A percentile compares a stretch with the other conserved stretches of the same genome.
Conservation (phyloP, 2,888 invertebrate genomes). For the Chloroclystis v-ata region DNA sequence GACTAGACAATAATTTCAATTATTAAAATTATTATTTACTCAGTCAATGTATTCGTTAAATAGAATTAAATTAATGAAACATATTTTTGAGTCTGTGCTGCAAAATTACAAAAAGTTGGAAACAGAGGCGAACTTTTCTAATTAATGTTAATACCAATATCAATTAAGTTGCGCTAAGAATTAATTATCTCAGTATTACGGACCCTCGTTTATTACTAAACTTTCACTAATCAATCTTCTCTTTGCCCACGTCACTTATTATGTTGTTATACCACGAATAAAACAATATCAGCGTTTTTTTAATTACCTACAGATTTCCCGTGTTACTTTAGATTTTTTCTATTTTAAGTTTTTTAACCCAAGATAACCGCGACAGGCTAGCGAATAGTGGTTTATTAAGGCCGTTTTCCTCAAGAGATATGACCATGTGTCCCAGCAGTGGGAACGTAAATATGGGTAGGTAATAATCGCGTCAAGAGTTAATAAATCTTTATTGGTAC, state of each 20-base stretch:
- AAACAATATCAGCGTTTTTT: too few species aligned
- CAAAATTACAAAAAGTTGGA: slow-evolving; percentile 47
- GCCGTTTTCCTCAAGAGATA: too few species aligned
- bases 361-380: too few species aligned
- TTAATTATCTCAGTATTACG: slow-evolving; percentile 73
- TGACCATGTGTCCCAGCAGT: too few species aligned
- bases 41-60: slow-evolving; percentile 9
- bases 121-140: slow-evolving; percentile 65
- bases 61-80: slow-evolving; percentile 21
- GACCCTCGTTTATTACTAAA: slow-evolving; percentile 72
- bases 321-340: too few species aligned
- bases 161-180: slow-evolving; percentile 74
- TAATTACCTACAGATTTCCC: background rate
- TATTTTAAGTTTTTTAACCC: too few species aligned
- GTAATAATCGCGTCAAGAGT: too few species aligned
- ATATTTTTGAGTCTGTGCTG: slow-evolving; percentile 23
- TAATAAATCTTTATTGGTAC: too few species aligned
- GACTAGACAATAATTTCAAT: too few species aligned
- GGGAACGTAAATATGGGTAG: too few species aligned
- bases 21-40: slow-evolving; percentile 4
- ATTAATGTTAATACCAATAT: slow-evolving; percentile 74
- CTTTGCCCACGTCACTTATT: slow-evolving; percentile 42
- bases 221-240: slow-evolving; percentile 73
- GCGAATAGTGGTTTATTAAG: too few species aligned
- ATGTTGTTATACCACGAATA: slow-evolving; percentile 5